Evolutionary conservation across 2,113 vertebrate genomes (phyloP).

Genomic region (Myiopsitta monachus): DNA sequence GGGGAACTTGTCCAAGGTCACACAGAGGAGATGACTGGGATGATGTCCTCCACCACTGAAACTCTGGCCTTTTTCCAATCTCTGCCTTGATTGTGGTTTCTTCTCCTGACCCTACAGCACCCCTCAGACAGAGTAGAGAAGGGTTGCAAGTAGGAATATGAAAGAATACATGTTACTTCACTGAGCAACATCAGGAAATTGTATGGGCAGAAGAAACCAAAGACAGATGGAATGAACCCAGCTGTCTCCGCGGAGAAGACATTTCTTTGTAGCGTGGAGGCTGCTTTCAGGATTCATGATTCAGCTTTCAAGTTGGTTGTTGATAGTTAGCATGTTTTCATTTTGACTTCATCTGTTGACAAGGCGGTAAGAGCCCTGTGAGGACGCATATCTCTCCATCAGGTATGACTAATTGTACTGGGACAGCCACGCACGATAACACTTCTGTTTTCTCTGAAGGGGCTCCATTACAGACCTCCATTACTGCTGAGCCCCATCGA

Average conservation of each 20-base stretch:
- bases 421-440: slow-evolving; percentile 1
- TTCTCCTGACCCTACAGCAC: background rate
- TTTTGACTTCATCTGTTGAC: slow-evolving; percentile 47
- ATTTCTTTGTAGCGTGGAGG: background rate
- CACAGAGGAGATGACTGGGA: accelerated
- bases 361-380: background rate
- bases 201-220: background rate
- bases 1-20: background rate
- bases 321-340: slow-evolving; percentile 45
- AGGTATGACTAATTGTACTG: slow-evolving; percentile 56
- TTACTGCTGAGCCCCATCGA: background rate
- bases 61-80: background rate
- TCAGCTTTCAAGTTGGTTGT: slow-evolving; percentile 7
- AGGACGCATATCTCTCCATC: slow-evolving; percentile 1
- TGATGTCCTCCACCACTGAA: background rate
- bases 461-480: slow-evolving; percentile 42
- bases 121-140: background rate
- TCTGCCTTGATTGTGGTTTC: background rate
- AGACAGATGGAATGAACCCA: background rate
- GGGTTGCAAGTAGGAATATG: background rate
- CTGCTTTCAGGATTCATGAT: slow-evolving; percentile 19
- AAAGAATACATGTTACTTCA: background rate
- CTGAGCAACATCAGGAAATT: background rate
- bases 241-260: background rate
- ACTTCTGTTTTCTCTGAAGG: slow-evolving; percentile 34